phyloP scores from a whole-genome alignment of 1,140 invertebrate genomes.

The Dinothrombium tinctorium region DNA sequence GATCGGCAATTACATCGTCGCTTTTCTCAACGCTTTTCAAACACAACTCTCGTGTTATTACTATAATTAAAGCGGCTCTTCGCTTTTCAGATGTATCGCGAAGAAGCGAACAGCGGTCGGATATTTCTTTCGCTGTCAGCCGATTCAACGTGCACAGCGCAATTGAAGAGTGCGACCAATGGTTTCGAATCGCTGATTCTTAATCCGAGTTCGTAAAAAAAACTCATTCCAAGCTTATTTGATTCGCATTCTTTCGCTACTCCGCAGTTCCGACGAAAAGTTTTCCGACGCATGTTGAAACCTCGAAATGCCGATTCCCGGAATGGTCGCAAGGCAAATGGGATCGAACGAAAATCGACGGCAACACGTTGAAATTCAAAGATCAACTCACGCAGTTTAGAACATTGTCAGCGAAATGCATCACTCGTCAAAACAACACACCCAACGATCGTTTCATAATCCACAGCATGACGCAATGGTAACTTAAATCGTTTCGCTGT shows the following conservation, averaged over 20 bases:
- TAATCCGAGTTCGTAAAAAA: slow-evolving; percentile 18
- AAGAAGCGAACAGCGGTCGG: slow-evolving; percentile 29
- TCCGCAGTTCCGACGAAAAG: too few species aligned
- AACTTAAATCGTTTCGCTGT: slow-evolving; percentile 4
- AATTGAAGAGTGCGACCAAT: slow-evolving; percentile 29
- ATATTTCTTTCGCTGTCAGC: slow-evolving; percentile 37
- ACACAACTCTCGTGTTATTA: too few species aligned
- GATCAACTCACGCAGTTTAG: slow-evolving; percentile 34
- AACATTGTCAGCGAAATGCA: slow-evolving; percentile 35
- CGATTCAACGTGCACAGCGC: slow-evolving; percentile 36
- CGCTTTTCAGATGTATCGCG: slow-evolving; percentile 24
- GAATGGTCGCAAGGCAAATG: slow-evolving; percentile 38
- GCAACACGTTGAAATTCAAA: slow-evolving; percentile 33
- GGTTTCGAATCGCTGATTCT: slow-evolving; percentile 35
- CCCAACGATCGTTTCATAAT: slow-evolving; percentile 27
- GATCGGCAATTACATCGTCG: too few species aligned
- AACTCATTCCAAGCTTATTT: neutral
- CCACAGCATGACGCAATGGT: slow-evolving; percentile 30
- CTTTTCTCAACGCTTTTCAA: too few species aligned
- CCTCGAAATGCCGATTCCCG: slow-evolving; percentile 28
- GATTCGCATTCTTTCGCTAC: too few species aligned
- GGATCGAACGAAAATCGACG: slow-evolving; percentile 32
- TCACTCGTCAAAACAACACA: slow-evolving; percentile 15
- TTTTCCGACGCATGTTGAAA: slow-evolving; percentile 11
- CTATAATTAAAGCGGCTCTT: too few species aligned